phyloP scores from a whole-genome alignment of 2,888 invertebrate species.

The Lordiphosa andalusiaca region DNA sequence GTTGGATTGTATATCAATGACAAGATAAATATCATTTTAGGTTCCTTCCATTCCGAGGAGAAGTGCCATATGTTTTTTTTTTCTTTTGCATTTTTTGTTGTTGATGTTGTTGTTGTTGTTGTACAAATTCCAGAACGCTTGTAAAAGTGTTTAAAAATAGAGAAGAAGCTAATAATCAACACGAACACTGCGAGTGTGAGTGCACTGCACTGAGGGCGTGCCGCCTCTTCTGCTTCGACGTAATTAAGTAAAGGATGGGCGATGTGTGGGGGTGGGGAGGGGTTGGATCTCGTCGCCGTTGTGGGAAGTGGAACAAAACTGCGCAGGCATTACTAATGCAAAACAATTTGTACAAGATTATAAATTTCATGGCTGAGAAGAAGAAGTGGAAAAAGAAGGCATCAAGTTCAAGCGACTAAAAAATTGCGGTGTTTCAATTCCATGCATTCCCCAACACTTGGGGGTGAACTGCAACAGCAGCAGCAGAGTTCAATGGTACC shows the following conservation, averaged over 20 bases:
- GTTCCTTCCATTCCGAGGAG: conserved; percentile 15
- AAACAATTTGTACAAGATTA: conserved; percentile 62
- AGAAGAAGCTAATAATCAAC: conserved; percentile 46
- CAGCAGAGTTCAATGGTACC: conserved; percentile 69
- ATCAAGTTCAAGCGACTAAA: conserved; percentile 21
- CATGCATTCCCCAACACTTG: conserved; percentile 47
- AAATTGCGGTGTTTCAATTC: conserved; percentile 48
- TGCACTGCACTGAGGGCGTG: conserved; percentile 48
- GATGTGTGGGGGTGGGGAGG: conserved; percentile 2
- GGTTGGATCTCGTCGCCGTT: conserved; percentile 25
- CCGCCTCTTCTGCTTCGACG: conserved; percentile 6
- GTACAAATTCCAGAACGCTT: conserved; percentile 53
- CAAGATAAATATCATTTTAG: conserved; percentile 49
- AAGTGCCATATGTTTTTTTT: conserved; percentile 51
- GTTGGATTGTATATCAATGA: conserved; percentile 50
- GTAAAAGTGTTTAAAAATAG: conserved; percentile 64
- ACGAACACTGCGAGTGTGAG: conserved; percentile 22
- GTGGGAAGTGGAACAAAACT: conserved; percentile 51
- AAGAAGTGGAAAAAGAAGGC: conserved; percentile 21
- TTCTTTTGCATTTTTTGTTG: background rate
- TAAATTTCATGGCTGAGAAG: conserved; percentile 57
- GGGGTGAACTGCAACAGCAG: conserved; percentile 47
- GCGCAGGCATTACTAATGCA: conserved; percentile 62
- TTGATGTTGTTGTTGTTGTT: background rate
- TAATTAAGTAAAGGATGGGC: conserved; percentile 46